Conservation (phyloP, 2,888 invertebrate species). For the Glyphotaelius pellucidus region DNA sequence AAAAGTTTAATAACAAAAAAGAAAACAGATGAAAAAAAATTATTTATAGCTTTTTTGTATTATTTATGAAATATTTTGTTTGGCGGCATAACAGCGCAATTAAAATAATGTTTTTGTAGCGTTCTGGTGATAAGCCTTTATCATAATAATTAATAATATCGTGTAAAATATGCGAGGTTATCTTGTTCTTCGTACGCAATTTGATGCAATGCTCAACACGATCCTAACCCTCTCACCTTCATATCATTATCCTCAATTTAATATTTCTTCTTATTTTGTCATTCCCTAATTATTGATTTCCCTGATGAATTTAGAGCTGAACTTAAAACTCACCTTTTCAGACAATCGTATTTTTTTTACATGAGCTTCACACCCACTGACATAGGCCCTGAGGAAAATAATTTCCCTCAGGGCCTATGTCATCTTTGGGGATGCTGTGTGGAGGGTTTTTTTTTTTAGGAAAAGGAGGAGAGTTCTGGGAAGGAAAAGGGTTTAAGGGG, state of each 20-base stretch:
- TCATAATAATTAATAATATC: background rate
- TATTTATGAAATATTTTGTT: background rate
- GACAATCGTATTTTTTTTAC: too few relatives aligned
- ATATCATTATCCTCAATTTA: background rate
- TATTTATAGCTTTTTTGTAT: background rate
- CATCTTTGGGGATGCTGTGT: too few relatives aligned
- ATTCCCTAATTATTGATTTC: background rate
- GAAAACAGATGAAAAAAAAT: background rate
- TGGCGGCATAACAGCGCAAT: background rate
- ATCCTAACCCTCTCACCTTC: background rate
- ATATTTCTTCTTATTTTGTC: background rate
- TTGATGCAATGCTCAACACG: background rate
- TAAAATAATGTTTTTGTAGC: background rate
- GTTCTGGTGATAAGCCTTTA: background rate
- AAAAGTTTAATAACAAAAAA: background rate
- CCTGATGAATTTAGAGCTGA: too few relatives aligned
- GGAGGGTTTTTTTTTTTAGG: too few relatives aligned
- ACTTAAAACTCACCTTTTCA: too few relatives aligned
- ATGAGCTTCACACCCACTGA: too few relatives aligned
- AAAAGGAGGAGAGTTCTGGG: too few relatives aligned
- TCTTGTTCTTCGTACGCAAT: background rate
- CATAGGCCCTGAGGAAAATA: too few relatives aligned
- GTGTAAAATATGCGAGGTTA: background rate
- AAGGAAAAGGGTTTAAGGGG: too few relatives aligned
- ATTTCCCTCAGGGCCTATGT: too few relatives aligned